These are phyloP conservation scores for Drosophila subquinaria DNA, from an alignment of 2,888 invertebrate species.

Conservation along the genomic window DNA sequence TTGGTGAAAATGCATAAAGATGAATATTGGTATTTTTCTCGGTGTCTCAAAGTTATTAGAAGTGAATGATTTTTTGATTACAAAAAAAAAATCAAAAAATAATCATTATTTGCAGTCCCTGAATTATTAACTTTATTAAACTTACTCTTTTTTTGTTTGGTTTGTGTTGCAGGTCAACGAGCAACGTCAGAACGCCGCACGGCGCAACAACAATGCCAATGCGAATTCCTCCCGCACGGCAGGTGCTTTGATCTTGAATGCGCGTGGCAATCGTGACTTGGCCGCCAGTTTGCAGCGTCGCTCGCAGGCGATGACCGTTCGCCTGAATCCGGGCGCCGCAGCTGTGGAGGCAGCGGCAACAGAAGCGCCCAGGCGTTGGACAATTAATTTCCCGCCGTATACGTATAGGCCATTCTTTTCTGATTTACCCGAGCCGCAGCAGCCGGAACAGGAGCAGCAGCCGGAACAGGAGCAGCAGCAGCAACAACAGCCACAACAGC, in stretches of 20 bases:
- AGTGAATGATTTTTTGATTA: too few species aligned
- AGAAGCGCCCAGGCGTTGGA: conserved; percentile 14
- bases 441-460: too few species aligned
- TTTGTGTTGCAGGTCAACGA: conserved; percentile 33
- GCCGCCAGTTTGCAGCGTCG: conserved; percentile 58
- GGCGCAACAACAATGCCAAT: conserved; percentile 38
- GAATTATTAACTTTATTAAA: too few species aligned
- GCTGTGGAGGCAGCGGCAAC: not conserved
- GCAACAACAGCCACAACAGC: too few species aligned
- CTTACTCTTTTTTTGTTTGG: too few species aligned
- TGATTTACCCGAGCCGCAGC: conserved; percentile 30
- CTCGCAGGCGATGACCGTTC: conserved; percentile 25
- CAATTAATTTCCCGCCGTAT: conserved; percentile 35
- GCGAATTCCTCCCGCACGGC: conserved; percentile 9
- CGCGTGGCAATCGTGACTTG: conserved; percentile 54
- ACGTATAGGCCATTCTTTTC: conserved; percentile 51
- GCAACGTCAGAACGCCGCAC: conserved; percentile 24
- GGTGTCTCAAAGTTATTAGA: too few species aligned
- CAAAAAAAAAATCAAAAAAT: too few species aligned
- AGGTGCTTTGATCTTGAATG: conserved; percentile 5
- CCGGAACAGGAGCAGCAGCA: too few species aligned
- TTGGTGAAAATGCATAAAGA: too few species aligned
- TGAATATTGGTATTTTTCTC: too few species aligned
- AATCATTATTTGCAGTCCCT: too few species aligned
- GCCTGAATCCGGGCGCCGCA: not conserved